Evolutionary conservation across 2,888 invertebrate species (phyloP).

Genomic region (Meiosimyza decipiens): DNA sequence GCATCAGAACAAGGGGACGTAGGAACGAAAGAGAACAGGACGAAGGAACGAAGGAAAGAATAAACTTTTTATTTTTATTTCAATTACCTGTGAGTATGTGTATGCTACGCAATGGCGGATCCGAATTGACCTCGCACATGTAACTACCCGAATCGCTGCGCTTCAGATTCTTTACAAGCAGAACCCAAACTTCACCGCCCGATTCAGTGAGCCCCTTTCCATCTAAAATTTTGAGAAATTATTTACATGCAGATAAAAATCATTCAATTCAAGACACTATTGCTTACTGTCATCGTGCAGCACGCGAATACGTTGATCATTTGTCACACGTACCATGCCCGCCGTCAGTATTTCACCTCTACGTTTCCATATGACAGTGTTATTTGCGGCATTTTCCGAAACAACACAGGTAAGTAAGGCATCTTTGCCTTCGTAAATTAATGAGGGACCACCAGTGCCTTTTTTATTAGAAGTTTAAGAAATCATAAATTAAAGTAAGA

Average conservation of each 20-base stretch:
- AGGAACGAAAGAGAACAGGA: neutral
- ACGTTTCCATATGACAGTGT: conserved; percentile 82
- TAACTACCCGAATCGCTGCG: conserved; percentile 82
- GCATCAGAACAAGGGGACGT: no score
- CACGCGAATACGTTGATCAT: conserved; percentile 78
- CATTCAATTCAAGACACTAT: neutral
- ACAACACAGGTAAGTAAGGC: conserved; percentile 86
- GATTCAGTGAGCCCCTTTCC: conserved; percentile 56
- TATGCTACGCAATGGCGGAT: conserved; percentile 81
- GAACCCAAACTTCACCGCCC: conserved; percentile 87
- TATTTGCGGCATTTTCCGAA: conserved; percentile 69
- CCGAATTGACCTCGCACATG: conserved; percentile 85
- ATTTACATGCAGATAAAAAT: neutral
- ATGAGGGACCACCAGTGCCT: conserved; percentile 64
- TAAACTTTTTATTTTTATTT: conserved; percentile 22
- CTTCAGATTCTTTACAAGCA: conserved; percentile 78
- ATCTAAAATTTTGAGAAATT: conserved; percentile 48
- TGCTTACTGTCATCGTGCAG: conserved; percentile 81
- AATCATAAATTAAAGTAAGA: neutral
- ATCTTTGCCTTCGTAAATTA: conserved; percentile 78
- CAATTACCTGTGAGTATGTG: conserved; percentile 79
- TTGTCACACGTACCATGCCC: conserved; percentile 79
- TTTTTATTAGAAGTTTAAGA: conserved; percentile 36
- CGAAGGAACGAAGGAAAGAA: neutral
- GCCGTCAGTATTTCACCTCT: conserved; percentile 80